Evolutionary conservation across 1,140 invertebrate species (phyloP).

Genomic region (Rhopalosiphum maidis): DNA sequence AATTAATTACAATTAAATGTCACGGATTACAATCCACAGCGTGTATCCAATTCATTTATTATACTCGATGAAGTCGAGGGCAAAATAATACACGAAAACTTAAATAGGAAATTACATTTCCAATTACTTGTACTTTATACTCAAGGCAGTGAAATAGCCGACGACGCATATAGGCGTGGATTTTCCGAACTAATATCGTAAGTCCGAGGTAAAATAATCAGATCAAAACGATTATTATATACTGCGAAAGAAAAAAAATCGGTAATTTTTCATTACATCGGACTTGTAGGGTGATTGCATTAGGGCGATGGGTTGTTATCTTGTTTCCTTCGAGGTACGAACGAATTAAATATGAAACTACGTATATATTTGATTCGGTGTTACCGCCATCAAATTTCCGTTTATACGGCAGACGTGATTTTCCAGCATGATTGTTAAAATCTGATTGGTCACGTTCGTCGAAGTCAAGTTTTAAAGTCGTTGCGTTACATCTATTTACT

Average conservation of each 20-base stretch:
- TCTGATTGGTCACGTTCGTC: constrained; percentile 22
- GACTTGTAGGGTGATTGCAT: not conserved
- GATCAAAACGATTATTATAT: not conserved
- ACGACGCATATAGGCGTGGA: not conserved
- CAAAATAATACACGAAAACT: not conserved
- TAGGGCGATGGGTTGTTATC: not conserved
- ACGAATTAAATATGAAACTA: not conserved
- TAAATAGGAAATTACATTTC: not conserved
- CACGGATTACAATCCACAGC: not conserved
- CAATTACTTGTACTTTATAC: not conserved
- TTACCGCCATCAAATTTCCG: constrained; percentile 11
- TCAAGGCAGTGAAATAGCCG: not conserved
- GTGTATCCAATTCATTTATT: not conserved
- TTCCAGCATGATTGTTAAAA: not conserved
- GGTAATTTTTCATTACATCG: not conserved
- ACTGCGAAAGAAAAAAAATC: not conserved
- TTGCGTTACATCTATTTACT: not conserved
- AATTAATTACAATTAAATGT: not conserved
- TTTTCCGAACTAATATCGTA: not conserved
- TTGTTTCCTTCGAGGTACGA: not conserved
- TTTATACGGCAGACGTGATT: not conserved
- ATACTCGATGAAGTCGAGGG: not conserved
- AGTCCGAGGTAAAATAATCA: not conserved
- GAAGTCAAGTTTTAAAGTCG: not conserved
- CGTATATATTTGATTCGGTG: not conserved